A percentile compares a stretch with the other conserved stretches of the same genome.
phyloP scores from a whole-genome alignment of 2,113 vertebrate genomes.

The Mesembrinibis cayennensis region DNA sequence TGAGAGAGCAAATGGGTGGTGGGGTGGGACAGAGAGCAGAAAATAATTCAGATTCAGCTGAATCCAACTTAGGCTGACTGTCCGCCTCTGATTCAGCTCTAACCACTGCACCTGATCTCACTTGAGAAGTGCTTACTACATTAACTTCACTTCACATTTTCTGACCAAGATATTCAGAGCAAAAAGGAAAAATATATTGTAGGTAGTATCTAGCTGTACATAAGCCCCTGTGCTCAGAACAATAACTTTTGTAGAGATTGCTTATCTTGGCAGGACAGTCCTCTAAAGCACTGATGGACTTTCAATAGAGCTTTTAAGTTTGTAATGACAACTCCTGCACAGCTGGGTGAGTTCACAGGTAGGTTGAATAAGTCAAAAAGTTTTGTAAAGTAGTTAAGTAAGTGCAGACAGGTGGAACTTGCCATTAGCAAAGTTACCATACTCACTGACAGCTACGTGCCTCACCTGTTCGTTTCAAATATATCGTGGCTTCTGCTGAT shows the following conservation, averaged over 20 bases:
- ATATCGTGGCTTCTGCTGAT: background rate
- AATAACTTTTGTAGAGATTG: background rate
- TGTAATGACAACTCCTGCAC: background rate
- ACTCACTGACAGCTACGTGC: background rate
- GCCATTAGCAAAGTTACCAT: background rate
- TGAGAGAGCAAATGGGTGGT: fast-evolving
- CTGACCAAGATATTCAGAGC: background rate
- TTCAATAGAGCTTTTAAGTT: background rate
- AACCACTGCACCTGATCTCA: background rate
- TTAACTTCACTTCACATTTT: background rate
- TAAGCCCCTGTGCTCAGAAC: background rate
- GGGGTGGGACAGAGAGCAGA: background rate
- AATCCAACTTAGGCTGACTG: background rate
- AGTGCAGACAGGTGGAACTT: background rate
- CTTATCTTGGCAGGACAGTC: background rate
- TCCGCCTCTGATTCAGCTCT: background rate
- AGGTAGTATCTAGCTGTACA: background rate
- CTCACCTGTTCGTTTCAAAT: background rate
- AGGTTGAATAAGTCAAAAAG: background rate
- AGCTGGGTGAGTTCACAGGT: background rate
- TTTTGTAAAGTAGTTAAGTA: background rate
- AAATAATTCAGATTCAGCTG: background rate
- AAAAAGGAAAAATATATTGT: background rate
- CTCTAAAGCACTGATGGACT: background rate
- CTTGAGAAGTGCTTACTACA: background rate